Evolutionary conservation across 2,888 invertebrate genomes (phyloP).

Genomic region (Trichogramma dendrolimi): DNA sequence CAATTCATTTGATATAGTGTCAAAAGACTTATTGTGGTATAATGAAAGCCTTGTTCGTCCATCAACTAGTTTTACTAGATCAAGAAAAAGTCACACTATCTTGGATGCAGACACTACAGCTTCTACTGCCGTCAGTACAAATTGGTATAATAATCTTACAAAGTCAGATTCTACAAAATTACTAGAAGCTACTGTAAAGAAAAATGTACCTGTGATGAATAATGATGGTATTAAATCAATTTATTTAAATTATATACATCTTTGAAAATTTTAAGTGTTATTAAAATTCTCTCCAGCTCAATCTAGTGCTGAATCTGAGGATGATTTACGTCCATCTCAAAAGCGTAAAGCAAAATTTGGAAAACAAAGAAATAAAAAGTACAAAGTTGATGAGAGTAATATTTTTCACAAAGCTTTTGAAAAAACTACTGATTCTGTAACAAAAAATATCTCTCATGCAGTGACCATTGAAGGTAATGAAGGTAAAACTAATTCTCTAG

Average conservation of each 20-base stretch:
- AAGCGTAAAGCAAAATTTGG: slow-evolving; percentile 15
- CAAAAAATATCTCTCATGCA: no score
- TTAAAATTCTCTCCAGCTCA: neutral
- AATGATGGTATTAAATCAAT: slow-evolving; percentile 9
- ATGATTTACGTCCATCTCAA: neutral
- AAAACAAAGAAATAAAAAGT: slow-evolving; percentile 16
- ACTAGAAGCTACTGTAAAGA: neutral
- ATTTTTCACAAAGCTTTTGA: slow-evolving; percentile 27
- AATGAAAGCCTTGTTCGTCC: slow-evolving; percentile 19
- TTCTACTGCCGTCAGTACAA: neutral
- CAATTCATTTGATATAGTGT: no score
- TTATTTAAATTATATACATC: neutral
- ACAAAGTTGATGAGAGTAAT: slow-evolving; percentile 25
- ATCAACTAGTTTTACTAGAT: slow-evolving; percentile 5
- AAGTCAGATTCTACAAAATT: slow-evolving; percentile 10
- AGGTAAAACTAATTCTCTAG: no score
- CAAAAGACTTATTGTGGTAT: slow-evolving; percentile 19
- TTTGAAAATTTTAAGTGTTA: neutral
- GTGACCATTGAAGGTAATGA: no score
- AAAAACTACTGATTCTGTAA: slow-evolving; percentile 1
- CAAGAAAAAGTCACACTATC: slow-evolving; percentile 20
- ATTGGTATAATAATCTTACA: slow-evolving; percentile 34
- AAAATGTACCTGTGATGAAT: neutral
- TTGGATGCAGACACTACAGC: slow-evolving; percentile 25
- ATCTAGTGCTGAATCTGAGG: neutral